These are phyloP conservation scores for Bothrops jararaca DNA, from an alignment of 2,113 vertebrate genomes.

Conservation along the genomic window DNA sequence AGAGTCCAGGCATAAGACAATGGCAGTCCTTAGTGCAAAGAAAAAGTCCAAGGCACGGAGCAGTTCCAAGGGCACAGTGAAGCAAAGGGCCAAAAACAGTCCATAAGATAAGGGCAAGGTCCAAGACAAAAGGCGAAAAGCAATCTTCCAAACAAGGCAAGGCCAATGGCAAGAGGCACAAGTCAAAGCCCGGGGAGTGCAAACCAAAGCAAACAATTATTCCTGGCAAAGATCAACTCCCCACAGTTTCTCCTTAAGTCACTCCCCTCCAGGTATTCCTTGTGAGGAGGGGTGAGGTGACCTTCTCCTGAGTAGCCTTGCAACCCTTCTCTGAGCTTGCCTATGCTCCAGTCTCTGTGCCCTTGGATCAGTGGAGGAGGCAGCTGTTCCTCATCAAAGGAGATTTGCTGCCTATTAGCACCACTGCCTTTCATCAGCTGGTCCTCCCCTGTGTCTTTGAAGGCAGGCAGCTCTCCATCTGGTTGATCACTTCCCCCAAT, in stretches of 20 bases:
- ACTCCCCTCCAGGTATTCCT: not conserved
- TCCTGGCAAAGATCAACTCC: not conserved
- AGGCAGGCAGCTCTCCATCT: not conserved
- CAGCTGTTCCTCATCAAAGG: not conserved
- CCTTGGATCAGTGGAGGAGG: not conserved
- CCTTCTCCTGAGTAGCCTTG: not conserved
- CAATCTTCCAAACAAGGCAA: not conserved
- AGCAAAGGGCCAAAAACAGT: not conserved
- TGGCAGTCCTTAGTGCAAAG: not conserved
- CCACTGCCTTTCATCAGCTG: not conserved
- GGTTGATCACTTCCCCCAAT: not conserved
- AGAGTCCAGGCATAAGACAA: not conserved
- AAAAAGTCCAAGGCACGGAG: not conserved
- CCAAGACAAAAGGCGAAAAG: not conserved
- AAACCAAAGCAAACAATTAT: not conserved
- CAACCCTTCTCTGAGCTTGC: not conserved
- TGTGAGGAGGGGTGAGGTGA: not conserved
- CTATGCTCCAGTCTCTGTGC: not conserved
- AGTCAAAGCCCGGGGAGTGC: not conserved
- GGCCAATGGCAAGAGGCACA: not conserved
- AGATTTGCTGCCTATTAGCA: not conserved
- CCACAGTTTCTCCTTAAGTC: not conserved
- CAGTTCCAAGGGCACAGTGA: not conserved
- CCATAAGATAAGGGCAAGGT: not conserved
- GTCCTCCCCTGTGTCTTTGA: not conserved